Evolutionary conservation across 2,113 vertebrate species (phyloP).

Genomic region (Protomyctophum bolini): DNA sequence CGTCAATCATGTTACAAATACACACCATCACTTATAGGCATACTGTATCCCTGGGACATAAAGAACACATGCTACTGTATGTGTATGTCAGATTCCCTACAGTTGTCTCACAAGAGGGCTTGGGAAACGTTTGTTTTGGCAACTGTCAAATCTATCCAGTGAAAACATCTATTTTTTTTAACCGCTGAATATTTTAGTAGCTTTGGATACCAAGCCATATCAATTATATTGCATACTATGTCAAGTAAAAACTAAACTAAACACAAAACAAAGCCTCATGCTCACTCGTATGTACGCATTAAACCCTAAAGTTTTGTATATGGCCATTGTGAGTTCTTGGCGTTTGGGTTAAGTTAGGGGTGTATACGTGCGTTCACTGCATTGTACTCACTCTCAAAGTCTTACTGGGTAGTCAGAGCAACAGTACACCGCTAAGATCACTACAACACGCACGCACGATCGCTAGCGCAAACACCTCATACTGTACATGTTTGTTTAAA

Average conservation of each 20-base stretch:
- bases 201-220: slow-evolving; percentile 53
- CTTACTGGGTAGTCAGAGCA: too few relatives aligned
- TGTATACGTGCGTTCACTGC: too few relatives aligned
- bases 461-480: not conserved
- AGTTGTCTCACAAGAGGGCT: slow-evolving; percentile 20
- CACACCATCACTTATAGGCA: slow-evolving; percentile 3
- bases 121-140: slow-evolving; percentile 57
- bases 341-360: too few relatives aligned
- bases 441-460: not conserved
- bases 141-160: slow-evolving; percentile 62
- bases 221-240: slow-evolving; percentile 1
- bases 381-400: too few relatives aligned
- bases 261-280: slow-evolving; percentile 1
- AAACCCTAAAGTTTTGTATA: too few relatives aligned
- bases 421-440: too few relatives aligned
- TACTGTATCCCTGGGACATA: slow-evolving; percentile 5
- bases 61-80: slow-evolving; percentile 9
- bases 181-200: slow-evolving; percentile 30
- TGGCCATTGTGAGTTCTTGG: too few relatives aligned
- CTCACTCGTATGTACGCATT: slow-evolving; percentile 13
- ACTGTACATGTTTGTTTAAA: not conserved
- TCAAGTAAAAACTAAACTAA: slow-evolving; percentile 2
- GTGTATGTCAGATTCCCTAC: slow-evolving; percentile 10
- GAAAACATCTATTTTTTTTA: slow-evolving; percentile 31
- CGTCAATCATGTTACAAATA: slow-evolving; percentile 24